Evolutionary conservation across 2,113 vertebrate genomes (phyloP).

Genomic region (Piaya cayana): DNA sequence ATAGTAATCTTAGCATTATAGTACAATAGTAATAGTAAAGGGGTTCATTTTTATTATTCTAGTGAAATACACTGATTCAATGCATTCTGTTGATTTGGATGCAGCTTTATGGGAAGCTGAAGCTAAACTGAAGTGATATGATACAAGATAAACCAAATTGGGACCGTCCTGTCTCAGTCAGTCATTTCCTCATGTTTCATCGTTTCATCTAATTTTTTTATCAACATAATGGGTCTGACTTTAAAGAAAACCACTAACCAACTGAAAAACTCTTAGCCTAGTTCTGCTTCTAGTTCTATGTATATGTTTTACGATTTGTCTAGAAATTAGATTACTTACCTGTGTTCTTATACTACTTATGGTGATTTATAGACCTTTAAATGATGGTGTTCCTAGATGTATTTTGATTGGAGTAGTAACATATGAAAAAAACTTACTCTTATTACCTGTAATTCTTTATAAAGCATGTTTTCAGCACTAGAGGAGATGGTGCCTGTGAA

Average conservation of each 20-base stretch:
- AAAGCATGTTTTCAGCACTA: background rate
- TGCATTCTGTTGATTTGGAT: background rate
- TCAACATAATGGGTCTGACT: background rate
- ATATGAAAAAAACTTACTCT: background rate
- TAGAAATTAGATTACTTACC: background rate
- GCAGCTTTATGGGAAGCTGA: background rate
- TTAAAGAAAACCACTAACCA: background rate
- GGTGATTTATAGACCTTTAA: background rate
- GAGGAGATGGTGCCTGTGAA: background rate
- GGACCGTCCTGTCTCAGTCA: background rate
- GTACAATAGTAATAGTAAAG: background rate
- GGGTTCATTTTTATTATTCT: background rate
- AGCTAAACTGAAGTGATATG: background rate
- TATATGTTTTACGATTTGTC: background rate
- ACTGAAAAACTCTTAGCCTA: background rate
- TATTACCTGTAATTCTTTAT: background rate
- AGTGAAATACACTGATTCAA: background rate
- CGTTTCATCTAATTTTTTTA: background rate
- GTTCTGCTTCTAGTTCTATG: background rate
- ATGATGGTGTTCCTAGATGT: background rate
- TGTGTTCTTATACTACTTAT: background rate
- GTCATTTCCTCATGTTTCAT: background rate
- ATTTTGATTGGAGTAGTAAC: background rate
- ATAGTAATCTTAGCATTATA: background rate
- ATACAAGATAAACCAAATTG: background rate